Conservation (phyloP, 2,797 vertebrate genomes). For the Karalla daura region DNA sequence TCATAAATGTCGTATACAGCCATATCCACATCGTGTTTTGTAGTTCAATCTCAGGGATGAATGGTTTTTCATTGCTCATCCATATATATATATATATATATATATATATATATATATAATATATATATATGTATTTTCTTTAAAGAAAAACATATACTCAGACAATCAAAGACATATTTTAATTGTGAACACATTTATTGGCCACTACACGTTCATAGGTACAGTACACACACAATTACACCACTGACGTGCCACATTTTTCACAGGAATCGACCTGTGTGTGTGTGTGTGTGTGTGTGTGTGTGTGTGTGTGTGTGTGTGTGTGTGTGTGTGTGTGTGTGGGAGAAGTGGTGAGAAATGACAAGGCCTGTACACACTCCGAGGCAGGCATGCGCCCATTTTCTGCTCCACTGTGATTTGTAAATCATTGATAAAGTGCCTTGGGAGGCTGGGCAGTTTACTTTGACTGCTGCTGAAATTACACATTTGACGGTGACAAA, state of each 20-base stretch:
- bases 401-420: conserved; percentile 43
- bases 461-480: conserved; percentile 56
- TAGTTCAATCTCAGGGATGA: conserved; percentile 9
- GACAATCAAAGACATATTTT: conserved; percentile 3
- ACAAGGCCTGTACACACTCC: conserved; percentile 13
- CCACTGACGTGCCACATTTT: conserved; percentile 27
- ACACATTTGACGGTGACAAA: conserved; percentile 62
- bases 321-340: conserved; percentile 12
- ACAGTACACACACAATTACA: conserved; percentile 16
- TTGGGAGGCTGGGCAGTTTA: conserved; percentile 50
- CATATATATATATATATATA: neutral
- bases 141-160: neutral
- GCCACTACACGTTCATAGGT: neutral
- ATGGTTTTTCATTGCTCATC: neutral
- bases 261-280: conserved; percentile 33
- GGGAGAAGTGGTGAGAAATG: conserved; percentile 51
- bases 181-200: conserved; percentile 22
- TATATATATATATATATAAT: neutral
- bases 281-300: conserved; percentile 2
- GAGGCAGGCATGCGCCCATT: conserved; percentile 22
- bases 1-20: neutral
- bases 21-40: too few species aligned
- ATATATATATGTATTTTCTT: too few species aligned
- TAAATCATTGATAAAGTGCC: conserved; percentile 63
- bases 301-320: conserved; percentile 1